These are phyloP conservation scores for Astyanax mexicanus DNA, from an alignment of 2,797 vertebrate species.

Conservation along the genomic window DNA sequence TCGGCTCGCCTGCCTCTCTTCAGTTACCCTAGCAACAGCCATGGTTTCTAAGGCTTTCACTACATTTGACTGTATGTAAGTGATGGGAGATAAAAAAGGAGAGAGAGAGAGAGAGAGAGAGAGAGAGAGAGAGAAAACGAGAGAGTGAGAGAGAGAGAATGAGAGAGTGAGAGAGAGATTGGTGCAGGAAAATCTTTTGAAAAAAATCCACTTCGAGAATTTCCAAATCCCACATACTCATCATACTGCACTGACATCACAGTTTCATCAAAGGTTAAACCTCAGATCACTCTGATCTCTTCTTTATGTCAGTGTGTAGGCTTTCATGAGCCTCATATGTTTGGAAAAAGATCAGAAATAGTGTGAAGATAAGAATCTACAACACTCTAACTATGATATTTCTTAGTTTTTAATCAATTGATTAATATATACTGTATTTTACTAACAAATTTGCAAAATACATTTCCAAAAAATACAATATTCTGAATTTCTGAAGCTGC, in stretches of 20 bases:
- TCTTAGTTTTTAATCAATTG: neutral
- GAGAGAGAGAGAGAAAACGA: slow-evolving; percentile 4
- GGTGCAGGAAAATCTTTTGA: slow-evolving; percentile 67
- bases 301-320: slow-evolving; percentile 62
- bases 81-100: slow-evolving; percentile 21
- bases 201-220: slow-evolving; percentile 66
- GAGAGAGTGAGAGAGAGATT: neutral
- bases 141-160: too few relatives aligned
- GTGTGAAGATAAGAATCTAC: slow-evolving; percentile 30
- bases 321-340: slow-evolving; percentile 48
- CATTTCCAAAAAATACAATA: neutral
- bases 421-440: too few relatives aligned
- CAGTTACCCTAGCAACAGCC: slow-evolving; percentile 77
- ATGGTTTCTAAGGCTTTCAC: slow-evolving; percentile 66
- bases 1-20: slow-evolving; percentile 56
- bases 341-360: slow-evolving; percentile 42
- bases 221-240: slow-evolving; percentile 73
- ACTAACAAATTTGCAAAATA: neutral
- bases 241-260: slow-evolving; percentile 72
- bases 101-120: neutral
- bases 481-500: neutral
- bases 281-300: slow-evolving; percentile 63
- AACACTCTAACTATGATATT: neutral
- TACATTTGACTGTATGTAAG: slow-evolving; percentile 49
- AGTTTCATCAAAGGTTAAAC: slow-evolving; percentile 71